A percentile compares a stretch with the other conserved stretches of the same genome.
phyloP scores from a whole-genome alignment of 2,113 vertebrate species.

The Silurus glanis region DNA sequence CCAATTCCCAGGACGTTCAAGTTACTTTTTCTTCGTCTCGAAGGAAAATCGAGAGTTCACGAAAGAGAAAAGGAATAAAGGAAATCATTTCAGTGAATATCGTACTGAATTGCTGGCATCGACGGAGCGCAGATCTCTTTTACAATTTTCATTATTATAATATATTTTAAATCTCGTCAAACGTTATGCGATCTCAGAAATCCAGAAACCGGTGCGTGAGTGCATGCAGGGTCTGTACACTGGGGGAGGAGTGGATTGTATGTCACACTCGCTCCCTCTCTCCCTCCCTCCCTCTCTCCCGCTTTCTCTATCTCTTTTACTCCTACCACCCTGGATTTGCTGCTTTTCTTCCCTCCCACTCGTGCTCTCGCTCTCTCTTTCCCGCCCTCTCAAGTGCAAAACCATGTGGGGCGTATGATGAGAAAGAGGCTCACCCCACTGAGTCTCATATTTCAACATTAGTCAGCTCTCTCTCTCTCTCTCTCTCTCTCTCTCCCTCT shows the following conservation, averaged over 20 bases:
- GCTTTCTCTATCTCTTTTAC: slow-evolving; percentile 51
- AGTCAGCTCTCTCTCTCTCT: slow-evolving; percentile 64
- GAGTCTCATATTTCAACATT: slow-evolving; percentile 82
- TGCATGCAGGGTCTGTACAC: slow-evolving; percentile 70
- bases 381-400: slow-evolving; percentile 68
- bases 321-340: slow-evolving; percentile 60
- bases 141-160: too few species aligned
- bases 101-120: not conserved
- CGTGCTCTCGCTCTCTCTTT: slow-evolving; percentile 58
- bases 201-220: slow-evolving; percentile 60
- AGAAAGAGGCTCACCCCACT: slow-evolving; percentile 72
- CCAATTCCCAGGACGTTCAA: not conserved
- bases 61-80: not conserved
- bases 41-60: not conserved
- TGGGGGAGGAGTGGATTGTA: slow-evolving; percentile 71
- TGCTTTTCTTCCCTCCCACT: slow-evolving; percentile 56
- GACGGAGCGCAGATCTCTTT: not conserved
- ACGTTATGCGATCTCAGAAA: slow-evolving; percentile 60
- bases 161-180: slow-evolving; percentile 26
- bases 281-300: slow-evolving; percentile 54
- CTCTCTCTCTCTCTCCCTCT: slow-evolving; percentile 65
- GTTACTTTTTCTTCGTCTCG: not conserved
- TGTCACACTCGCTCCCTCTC: slow-evolving; percentile 65
- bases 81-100: not conserved
- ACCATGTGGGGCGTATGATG: slow-evolving; percentile 77